Base-by-base conservation (phyloP, 2,797 vertebrate species). In the Yasuhikotakia modesta region DNA sequence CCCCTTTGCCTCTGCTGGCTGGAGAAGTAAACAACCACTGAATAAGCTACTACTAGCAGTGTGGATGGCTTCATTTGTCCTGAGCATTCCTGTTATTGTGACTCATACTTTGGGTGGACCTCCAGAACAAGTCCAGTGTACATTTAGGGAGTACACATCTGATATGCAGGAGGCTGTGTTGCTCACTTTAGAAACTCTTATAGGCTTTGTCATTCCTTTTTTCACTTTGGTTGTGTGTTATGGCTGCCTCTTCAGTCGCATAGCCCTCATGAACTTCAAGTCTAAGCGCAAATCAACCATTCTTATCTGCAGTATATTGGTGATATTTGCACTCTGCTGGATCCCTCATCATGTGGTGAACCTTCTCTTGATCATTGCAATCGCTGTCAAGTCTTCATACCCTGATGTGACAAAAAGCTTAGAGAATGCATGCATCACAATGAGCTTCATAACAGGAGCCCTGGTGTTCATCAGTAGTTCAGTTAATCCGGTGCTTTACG, bases 401-500 rank as follows among this genome's bases (percentile, higher is more conserved):
- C 0, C 52, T 0, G 22, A 87, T 0, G 61, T 53, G 6, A 89
- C 89, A 14, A 0, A 46, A 0, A 32, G n/a, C 2, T 78, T 96
- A 82, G 87, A 91, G 17, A 76, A 66, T 0, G 70, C 83, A 24
- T 79, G 87, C 35, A n/a, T 0, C 63, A 89, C 88, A 55, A 92
- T 90, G 85, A 2, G 58, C 5, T 91, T 93, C 22, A 76, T 96
- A 1, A 89, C 94, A 4, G 95, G 94, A 52, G 93, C 95, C 0
- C 85, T 97, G 79, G 92, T 85, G 3, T 96, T 97, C 83, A 87
- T 96, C 81, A 95, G 94, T 85, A 96, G 94, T 88, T 93, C 92
- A 0, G 78, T 92, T 52, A 97, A 97, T 85, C 96, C 95, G 10
- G 83, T 97, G 35, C 92, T 97, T 72, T 96, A 97, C 4, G 92